Conservation (phyloP, 2,113 vertebrate genomes). For the Tursiops truncatus region DNA sequence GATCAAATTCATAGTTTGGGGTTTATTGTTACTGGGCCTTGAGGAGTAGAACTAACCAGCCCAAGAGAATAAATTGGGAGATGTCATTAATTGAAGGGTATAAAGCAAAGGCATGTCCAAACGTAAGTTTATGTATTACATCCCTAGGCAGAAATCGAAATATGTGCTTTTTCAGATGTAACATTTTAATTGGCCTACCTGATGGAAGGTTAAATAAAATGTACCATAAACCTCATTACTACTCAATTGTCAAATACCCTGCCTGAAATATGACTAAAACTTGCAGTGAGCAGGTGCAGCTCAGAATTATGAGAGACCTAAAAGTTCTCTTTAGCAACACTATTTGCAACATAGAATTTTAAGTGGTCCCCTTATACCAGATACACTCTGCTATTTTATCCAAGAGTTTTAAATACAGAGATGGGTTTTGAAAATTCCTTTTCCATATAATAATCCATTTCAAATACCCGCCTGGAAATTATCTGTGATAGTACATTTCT, state of each 20-base stretch:
- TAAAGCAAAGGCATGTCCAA: constrained; percentile 50
- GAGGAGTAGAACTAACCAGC: background rate
- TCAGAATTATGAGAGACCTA: constrained; percentile 28
- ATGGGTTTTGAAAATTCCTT: constrained; percentile 8
- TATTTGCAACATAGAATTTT: constrained; percentile 16
- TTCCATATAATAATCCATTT: constrained; percentile 40
- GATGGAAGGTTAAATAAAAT: constrained; percentile 65
- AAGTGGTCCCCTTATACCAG: constrained; percentile 16
- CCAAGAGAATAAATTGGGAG: constrained; percentile 46
- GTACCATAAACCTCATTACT: constrained; percentile 53
- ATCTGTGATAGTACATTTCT: constrained; percentile 1
- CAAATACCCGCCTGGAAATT: constrained; percentile 44
- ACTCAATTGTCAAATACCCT: constrained; percentile 24
- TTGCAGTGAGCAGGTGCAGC: background rate
- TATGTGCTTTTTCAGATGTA: constrained; percentile 61
- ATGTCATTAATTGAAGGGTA: constrained; percentile 39
- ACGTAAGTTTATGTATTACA: constrained; percentile 56
- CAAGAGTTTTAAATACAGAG: constrained; percentile 17
- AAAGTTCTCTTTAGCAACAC: constrained; percentile 42
- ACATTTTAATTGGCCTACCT: constrained; percentile 72
- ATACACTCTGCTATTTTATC: background rate
- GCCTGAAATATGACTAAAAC: constrained; percentile 7
- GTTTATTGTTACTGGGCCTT: constrained; percentile 18
- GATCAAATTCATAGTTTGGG: background rate
- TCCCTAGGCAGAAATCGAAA: constrained; percentile 42